phyloP scores from a whole-genome alignment of 2,888 invertebrate genomes.

The Chrysina gloriosa region DNA sequence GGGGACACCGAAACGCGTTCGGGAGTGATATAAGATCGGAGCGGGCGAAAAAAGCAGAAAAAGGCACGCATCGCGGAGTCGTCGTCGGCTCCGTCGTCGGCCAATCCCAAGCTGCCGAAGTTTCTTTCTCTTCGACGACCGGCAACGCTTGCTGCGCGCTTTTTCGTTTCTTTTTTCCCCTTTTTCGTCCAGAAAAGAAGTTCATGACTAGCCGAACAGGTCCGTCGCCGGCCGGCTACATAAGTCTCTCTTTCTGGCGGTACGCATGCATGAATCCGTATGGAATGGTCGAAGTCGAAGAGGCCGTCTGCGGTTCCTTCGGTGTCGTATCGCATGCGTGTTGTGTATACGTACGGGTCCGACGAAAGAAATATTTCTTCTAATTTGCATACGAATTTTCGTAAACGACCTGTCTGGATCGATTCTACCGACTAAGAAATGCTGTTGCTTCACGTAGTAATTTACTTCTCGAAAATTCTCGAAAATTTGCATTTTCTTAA shows the following conservation, averaged over 20 bases:
- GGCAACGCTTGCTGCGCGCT: conserved; percentile 23
- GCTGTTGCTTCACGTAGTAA: too few relatives aligned
- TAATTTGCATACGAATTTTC: conserved; percentile 1
- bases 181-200: conserved; percentile 26
- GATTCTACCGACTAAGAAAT: background rate
- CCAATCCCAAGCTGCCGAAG: conserved; percentile 34
- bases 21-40: conserved; percentile 28
- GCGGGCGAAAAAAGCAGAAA: conserved; percentile 17
- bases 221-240: too few relatives aligned
- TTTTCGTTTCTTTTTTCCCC: conserved; percentile 23
- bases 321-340: background rate
- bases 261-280: background rate
- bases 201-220: conserved; percentile 42
- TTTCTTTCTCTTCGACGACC: conserved; percentile 28
- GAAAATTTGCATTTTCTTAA: too few relatives aligned
- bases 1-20: conserved; percentile 3
- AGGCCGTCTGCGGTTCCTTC: background rate
- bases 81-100: conserved; percentile 16
- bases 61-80: conserved; percentile 24
- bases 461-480: too few relatives aligned
- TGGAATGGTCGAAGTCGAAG: background rate
- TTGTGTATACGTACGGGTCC: too few relatives aligned
- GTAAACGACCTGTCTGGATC: background rate
- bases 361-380: background rate
- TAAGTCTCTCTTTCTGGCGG: too few relatives aligned